A percentile compares a stretch with the other conserved stretches of the same genome.
Evolutionary conservation across 2,888 invertebrate genomes (phyloP).

Genomic region (Seladonia tumulorum): DNA sequence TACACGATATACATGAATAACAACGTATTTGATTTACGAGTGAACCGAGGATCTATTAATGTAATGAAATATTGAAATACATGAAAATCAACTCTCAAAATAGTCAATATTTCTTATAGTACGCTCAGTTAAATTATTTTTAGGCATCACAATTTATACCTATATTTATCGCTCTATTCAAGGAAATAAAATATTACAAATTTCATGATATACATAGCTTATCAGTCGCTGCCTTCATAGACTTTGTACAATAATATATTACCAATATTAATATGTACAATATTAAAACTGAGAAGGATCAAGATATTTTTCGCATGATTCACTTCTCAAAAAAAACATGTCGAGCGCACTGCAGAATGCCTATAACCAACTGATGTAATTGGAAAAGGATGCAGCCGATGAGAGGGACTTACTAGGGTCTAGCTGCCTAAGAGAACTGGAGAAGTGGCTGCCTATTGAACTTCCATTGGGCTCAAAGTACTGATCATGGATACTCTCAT

Average conservation of each 20-base stretch:
- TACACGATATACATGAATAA: constrained; percentile 55
- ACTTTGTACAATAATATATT: constrained; percentile 61
- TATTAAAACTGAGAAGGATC: constrained; percentile 32
- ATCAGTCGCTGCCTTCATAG: constrained; percentile 41
- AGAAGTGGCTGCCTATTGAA: neutral
- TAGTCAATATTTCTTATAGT: constrained; percentile 36
- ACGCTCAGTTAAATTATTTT: constrained; percentile 49
- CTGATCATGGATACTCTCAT: neutral
- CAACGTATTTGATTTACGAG: constrained; percentile 50
- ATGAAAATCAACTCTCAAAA: constrained; percentile 53
- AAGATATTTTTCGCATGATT: neutral
- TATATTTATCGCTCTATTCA: constrained; percentile 34
- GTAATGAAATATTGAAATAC: constrained; percentile 58
- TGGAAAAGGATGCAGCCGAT: neutral
- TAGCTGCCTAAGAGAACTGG: neutral
- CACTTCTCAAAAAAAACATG: neutral
- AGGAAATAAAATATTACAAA: constrained; percentile 59
- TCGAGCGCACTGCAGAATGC: neutral
- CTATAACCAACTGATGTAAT: neutral
- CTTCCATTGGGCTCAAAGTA: neutral
- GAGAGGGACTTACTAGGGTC: neutral
- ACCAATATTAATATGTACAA: constrained; percentile 62
- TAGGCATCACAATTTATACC: constrained; percentile 44
- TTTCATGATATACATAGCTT: constrained; percentile 44
- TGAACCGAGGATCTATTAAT: constrained; percentile 45